These are phyloP conservation scores for Ennomos fuscantarius DNA, from an alignment of 2,888 invertebrate species.

Conservation along the genomic window DNA sequence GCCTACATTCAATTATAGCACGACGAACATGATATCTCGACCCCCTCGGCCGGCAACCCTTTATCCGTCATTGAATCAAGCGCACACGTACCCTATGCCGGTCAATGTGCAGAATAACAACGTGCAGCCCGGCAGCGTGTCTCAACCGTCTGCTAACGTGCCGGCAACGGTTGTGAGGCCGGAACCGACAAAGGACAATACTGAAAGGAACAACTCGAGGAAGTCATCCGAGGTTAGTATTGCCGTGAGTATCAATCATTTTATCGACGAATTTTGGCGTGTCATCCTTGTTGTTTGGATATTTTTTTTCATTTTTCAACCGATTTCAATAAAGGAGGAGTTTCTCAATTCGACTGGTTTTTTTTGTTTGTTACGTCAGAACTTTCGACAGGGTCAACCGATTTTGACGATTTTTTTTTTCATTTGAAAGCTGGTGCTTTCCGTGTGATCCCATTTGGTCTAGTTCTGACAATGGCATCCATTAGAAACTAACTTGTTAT, in stretches of 20 bases:
- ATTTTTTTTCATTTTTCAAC: too few species aligned
- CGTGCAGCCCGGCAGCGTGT: neutral
- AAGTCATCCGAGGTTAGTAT: constrained; percentile 70
- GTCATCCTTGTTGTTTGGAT: too few species aligned
- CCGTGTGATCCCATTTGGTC: too few species aligned
- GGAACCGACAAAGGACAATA: constrained; percentile 59
- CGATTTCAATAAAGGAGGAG: too few species aligned
- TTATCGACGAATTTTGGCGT: too few species aligned
- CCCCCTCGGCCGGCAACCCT: constrained; percentile 61
- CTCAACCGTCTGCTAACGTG: neutral
- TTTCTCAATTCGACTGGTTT: too few species aligned
- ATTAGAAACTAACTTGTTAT: too few species aligned
- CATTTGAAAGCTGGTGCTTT: too few species aligned
- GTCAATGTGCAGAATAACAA: constrained; percentile 19
- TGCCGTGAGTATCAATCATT: constrained; percentile 21
- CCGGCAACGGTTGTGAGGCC: constrained; percentile 3
- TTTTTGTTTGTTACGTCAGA: too few species aligned
- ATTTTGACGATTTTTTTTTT: too few species aligned
- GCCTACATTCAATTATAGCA: constrained; percentile 65
- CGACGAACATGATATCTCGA: constrained; percentile 75
- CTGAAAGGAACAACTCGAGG: constrained; percentile 59
- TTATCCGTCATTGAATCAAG: constrained; percentile 68
- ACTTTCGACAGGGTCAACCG: too few species aligned
- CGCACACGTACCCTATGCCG: constrained; percentile 59
- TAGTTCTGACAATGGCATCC: too few species aligned